These are phyloP conservation scores for Eulithis testata DNA, from an alignment of 2,888 invertebrate species.

Conservation along the genomic window DNA sequence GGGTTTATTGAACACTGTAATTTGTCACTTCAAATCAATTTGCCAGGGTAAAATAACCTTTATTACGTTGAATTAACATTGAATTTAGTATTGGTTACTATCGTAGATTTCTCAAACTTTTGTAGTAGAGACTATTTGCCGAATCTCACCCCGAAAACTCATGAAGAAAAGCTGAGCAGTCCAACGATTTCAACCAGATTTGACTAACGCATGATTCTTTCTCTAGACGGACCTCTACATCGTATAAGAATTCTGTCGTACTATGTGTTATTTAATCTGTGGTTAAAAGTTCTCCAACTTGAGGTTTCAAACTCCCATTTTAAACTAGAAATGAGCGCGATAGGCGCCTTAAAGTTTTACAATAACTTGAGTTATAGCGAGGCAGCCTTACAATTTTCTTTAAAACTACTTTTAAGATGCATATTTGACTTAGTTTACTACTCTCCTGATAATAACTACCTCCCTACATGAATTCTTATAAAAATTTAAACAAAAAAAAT, in stretches of 20 bases:
- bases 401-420: conserved; percentile 4
- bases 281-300: conserved; percentile 55
- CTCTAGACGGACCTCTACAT: no score
- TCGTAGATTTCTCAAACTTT: no score
- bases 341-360: conserved; percentile 64
- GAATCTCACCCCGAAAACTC: no score
- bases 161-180: no score
- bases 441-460: not conserved
- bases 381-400: conserved; percentile 35
- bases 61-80: not conserved
- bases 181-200: no score
- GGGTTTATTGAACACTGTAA: conserved; percentile 65
- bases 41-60: not conserved
- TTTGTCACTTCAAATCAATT: not conserved
- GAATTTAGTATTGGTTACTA: no score
- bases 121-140: no score
- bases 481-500: not conserved
- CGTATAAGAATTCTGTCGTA: not conserved
- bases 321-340: conserved; percentile 67
- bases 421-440: not conserved
- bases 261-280: conserved; percentile 7
- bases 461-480: not conserved
- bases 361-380: conserved; percentile 56
- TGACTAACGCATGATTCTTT: no score
- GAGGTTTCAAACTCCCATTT: conserved; percentile 71